These are phyloP conservation scores for Gopherus flavomarginatus DNA, from an alignment of 2,113 vertebrate species.

Conservation along the genomic window DNA sequence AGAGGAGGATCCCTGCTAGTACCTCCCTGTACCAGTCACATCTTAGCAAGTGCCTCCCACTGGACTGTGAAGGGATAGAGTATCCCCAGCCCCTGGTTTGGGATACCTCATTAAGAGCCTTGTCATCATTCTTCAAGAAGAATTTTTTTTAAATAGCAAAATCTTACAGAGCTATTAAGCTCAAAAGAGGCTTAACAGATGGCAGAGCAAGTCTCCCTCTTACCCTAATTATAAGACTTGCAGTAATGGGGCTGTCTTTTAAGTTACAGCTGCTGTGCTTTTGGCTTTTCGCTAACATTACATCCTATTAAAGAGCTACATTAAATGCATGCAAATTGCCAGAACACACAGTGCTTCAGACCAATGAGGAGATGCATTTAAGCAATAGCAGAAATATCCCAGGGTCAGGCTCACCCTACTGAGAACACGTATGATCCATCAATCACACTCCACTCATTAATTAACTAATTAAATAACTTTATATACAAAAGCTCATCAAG, in stretches of 20 bases:
- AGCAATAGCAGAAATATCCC: conserved; percentile 58
- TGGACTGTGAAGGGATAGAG: background rate
- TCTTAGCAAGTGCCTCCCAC: rapidly evolving
- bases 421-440: conserved; percentile 75
- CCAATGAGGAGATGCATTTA: conserved; percentile 67
- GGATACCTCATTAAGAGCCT: conserved; percentile 45
- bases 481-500: conserved; percentile 74
- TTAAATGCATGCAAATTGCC: conserved; percentile 83
- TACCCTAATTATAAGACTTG: conserved; percentile 84
- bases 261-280: conserved; percentile 82
- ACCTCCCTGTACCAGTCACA: rapidly evolving
- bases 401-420: conserved; percentile 79
- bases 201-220: conserved; percentile 81
- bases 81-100: background rate
- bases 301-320: conserved; percentile 82
- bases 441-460: conserved; percentile 78
- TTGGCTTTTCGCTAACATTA: conserved; percentile 80
- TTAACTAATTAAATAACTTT: conserved; percentile 81
- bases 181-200: conserved; percentile 85
- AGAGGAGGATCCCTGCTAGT: rapidly evolving
- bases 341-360: conserved; percentile 52
- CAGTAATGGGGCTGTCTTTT: conserved; percentile 84
- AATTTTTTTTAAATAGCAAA: conserved; percentile 82
- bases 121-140: conserved; percentile 76
- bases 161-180: conserved; percentile 85